Evolutionary conservation across 2,888 invertebrate species (phyloP).

Genomic region (Laspeyria flexula): DNA sequence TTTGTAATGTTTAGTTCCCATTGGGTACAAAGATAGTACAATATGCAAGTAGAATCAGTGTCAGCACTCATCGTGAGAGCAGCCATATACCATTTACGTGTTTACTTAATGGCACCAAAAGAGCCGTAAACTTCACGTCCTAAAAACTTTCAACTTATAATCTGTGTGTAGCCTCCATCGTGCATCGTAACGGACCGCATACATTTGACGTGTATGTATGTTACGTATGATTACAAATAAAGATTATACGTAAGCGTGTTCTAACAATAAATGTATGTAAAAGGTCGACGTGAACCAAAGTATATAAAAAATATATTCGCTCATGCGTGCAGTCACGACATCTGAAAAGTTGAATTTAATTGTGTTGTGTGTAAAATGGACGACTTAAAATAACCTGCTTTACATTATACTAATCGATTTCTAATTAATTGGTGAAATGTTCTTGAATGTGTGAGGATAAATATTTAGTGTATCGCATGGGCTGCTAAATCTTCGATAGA

Average conservation of each 20-base stretch:
- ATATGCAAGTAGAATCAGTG: not conserved
- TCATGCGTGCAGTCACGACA: conserved; percentile 30
- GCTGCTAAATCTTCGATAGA: conserved; percentile 17
- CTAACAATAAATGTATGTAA: conserved; percentile 23
- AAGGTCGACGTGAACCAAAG: conserved; percentile 30
- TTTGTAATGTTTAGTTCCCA: no score
- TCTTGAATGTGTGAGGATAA: not conserved
- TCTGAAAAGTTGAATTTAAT: conserved; percentile 15
- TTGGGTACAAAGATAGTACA: no score
- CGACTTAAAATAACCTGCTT: not conserved
- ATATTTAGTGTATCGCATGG: conserved; percentile 8
- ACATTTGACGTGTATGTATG: conserved; percentile 29
- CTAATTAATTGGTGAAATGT: not conserved
- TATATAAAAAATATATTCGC: conserved; percentile 15
- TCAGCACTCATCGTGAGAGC: not conserved
- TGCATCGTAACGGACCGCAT: conserved; percentile 53
- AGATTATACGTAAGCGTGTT: conserved; percentile 30
- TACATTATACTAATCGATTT: not conserved
- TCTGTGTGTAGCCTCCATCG: conserved; percentile 45
- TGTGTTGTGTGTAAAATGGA: not conserved
- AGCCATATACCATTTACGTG: conserved; percentile 9
- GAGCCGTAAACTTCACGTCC: conserved; percentile 70
- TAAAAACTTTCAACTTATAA: conserved; percentile 63
- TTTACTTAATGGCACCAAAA: conserved; percentile 52
- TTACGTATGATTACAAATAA: conserved; percentile 47